Conservation (phyloP, 1,140 invertebrate species). For the Drosophila yakuba region DNA sequence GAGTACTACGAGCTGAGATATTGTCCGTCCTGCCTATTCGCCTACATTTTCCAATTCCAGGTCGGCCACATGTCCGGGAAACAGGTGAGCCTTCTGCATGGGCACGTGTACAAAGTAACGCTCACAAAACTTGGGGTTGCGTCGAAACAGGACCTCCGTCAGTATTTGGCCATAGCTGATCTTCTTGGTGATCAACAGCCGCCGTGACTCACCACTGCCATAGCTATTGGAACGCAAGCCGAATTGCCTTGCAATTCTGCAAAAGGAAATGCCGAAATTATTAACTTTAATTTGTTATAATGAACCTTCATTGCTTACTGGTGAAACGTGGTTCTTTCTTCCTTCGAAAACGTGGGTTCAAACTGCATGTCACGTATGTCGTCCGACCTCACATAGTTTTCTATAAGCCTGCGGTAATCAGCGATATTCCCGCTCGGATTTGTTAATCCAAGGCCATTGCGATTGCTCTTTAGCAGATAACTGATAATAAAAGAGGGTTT, state of each 20-base stretch:
- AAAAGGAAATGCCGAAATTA: not conserved
- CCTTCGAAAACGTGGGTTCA: conserved; percentile 89
- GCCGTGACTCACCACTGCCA: conserved; percentile 85
- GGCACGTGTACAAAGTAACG: conserved; percentile 82
- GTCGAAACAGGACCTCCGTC: conserved; percentile 57
- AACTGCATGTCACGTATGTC: conserved; percentile 88
- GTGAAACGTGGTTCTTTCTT: conserved; percentile 90
- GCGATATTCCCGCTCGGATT: conserved; percentile 31
- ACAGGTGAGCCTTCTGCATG: conserved; percentile 67
- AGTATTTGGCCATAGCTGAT: conserved; percentile 56
- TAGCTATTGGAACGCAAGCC: conserved; percentile 87
- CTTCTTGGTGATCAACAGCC: conserved; percentile 85
- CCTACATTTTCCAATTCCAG: conserved; percentile 59
- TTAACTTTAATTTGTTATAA: not conserved
- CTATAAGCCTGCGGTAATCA: conserved; percentile 51
- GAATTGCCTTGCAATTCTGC: conserved; percentile 77
- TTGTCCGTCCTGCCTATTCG: conserved; percentile 13
- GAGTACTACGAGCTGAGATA: conserved; percentile 28
- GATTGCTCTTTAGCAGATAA: conserved; percentile 76
- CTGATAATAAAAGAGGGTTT: conserved; percentile 22
- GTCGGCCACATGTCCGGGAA: conserved; percentile 68
- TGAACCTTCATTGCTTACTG: conserved; percentile 81
- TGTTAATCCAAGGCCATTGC: conserved; percentile 63
- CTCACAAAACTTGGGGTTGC: conserved; percentile 70
- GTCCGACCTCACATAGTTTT: conserved; percentile 86